phyloP scores from a whole-genome alignment of 2,797 vertebrate species.

The Halcyon chelicuti region DNA sequence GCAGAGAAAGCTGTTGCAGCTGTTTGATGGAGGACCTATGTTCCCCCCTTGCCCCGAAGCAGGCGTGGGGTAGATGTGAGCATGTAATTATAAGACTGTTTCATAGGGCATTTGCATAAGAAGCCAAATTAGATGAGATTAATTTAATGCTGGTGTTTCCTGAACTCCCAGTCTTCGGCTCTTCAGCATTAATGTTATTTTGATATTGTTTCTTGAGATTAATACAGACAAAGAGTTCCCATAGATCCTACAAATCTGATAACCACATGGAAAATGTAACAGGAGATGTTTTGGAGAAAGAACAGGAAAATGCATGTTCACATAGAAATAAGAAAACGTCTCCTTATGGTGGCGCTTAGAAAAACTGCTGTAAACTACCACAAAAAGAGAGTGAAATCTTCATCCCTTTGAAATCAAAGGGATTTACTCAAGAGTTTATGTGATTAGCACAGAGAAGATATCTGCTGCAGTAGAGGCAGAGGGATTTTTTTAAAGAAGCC shows the following conservation, averaged over 20 bases:
- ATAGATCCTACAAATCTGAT: constrained; percentile 37
- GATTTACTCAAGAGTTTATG: constrained; percentile 38
- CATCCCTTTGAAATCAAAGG: constrained; percentile 50
- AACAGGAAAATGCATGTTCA: background rate
- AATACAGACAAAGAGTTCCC: constrained; percentile 26
- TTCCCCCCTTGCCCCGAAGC: background rate
- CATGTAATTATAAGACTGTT: background rate
- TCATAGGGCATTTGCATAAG: constrained; percentile 35
- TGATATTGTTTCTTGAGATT: constrained; percentile 31
- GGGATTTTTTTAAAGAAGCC: background rate
- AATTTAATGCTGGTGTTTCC: constrained; percentile 40
- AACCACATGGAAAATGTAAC: constrained; percentile 27
- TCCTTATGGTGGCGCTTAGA: background rate
- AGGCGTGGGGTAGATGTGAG: background rate
- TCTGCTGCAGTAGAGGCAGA: background rate
- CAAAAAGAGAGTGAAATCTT: constrained; percentile 29
- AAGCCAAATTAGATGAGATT: constrained; percentile 22
- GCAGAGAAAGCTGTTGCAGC: background rate
- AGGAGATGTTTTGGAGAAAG: background rate
- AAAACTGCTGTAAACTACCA: background rate
- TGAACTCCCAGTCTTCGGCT: constrained; percentile 26
- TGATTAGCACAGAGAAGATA: constrained; percentile 29
- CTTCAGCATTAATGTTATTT: constrained; percentile 41
- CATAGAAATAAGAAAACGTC: background rate
- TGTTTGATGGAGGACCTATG: background rate